These are phyloP conservation scores for Sebastes hubbsi DNA, from an alignment of 2,797 vertebrate genomes.

Conservation along the genomic window DNA sequence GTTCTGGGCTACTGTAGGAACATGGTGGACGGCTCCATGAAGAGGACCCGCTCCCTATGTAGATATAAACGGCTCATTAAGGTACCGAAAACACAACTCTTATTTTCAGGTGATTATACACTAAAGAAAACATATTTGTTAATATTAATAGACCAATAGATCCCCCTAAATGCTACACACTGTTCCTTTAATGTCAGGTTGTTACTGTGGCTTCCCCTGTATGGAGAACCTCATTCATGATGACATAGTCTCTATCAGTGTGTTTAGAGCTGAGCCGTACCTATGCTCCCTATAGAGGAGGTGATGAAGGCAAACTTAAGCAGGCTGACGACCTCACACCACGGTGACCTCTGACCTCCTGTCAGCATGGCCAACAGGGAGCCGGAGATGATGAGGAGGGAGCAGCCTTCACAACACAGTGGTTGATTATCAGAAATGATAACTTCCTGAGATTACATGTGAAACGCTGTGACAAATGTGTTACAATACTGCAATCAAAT, in stretches of 20 bases:
- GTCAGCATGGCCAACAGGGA: slow-evolving; percentile 78
- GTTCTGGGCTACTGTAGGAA: too few species aligned
- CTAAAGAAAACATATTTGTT: too few species aligned
- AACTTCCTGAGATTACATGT: not conserved
- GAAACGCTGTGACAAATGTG: not conserved
- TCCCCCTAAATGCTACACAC: too few species aligned
- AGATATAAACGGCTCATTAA: too few species aligned
- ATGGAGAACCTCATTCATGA: not conserved
- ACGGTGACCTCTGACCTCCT: slow-evolving; percentile 79
- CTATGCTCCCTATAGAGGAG: slow-evolving; percentile 83
- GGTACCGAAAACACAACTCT: too few species aligned
- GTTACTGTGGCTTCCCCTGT: not conserved
- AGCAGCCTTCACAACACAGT: slow-evolving; percentile 63
- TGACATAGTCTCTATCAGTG: not conserved
- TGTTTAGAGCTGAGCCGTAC: slow-evolving; percentile 44
- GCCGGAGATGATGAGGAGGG: slow-evolving; percentile 75
- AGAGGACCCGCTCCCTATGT: too few species aligned
- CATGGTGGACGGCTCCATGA: too few species aligned
- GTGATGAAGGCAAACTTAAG: slow-evolving; percentile 83
- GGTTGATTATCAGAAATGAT: not conserved
- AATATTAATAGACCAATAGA: too few species aligned
- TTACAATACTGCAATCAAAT: not conserved
- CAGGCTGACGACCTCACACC: slow-evolving; percentile 83
- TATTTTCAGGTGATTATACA: too few species aligned
- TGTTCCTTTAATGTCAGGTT: not conserved